A percentile compares a stretch with the other conserved stretches of the same genome.
These are phyloP conservation scores for Galeruca laticollis DNA, from an alignment of 2,888 invertebrate species.

Conservation along the genomic window DNA sequence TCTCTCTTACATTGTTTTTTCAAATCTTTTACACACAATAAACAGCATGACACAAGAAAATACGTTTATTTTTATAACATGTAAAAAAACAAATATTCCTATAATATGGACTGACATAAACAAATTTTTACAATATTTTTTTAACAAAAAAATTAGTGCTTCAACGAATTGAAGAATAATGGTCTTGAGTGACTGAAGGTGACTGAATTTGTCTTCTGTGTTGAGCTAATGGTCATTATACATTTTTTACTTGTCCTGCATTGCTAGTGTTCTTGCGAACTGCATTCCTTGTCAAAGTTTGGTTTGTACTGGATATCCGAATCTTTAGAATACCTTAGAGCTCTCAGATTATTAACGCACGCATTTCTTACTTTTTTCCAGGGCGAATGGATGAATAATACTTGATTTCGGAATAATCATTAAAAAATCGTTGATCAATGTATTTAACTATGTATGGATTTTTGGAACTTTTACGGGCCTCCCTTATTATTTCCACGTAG, in stretches of 20 bases:
- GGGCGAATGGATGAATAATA: too few relatives aligned
- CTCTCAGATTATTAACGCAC: too few relatives aligned
- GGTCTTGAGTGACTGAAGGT: too few relatives aligned
- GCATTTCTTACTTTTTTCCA: too few relatives aligned
- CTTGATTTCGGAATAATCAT: conserved; percentile 10
- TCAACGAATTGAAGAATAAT: conserved; percentile 18
- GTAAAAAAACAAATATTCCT: conserved; percentile 7
- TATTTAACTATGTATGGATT: conserved; percentile 20
- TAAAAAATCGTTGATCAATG: conserved; percentile 17
- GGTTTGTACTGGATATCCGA: neutral
- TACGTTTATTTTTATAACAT: conserved; percentile 22
- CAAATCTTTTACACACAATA: conserved; percentile 20
- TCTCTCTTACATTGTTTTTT: conserved; percentile 20
- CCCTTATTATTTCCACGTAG: conserved; percentile 7
- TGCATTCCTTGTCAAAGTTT: neutral
- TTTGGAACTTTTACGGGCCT: conserved; percentile 14
- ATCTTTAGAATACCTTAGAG: neutral
- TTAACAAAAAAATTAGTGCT: conserved; percentile 18
- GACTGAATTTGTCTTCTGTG: too few relatives aligned
- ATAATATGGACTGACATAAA: neutral
- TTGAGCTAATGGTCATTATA: too few relatives aligned
- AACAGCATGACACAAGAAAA: conserved; percentile 26
- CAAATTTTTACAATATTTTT: conserved; percentile 12
- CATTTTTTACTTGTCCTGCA: too few relatives aligned
- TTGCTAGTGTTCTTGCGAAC: too few relatives aligned